These are phyloP conservation scores for Cyrtonyx montezumae DNA, from an alignment of 2,113 vertebrate genomes.

Conservation along the genomic window DNA sequence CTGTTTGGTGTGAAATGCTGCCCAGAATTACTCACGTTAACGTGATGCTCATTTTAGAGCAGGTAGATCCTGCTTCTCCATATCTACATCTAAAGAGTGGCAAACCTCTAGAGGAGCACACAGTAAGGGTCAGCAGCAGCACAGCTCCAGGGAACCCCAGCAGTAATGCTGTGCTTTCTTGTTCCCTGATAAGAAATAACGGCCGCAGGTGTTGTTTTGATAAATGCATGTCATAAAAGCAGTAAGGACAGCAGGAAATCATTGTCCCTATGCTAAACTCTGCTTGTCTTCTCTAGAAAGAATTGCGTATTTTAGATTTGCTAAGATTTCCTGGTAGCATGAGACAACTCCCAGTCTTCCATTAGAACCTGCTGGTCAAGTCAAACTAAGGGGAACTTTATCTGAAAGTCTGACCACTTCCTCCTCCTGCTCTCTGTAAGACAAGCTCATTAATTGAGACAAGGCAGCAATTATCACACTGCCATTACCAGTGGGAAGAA, in stretches of 20 bases:
- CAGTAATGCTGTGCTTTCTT: neutral
- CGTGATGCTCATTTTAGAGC: neutral
- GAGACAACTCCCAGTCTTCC: neutral
- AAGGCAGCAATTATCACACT: neutral
- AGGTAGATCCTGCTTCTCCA: neutral
- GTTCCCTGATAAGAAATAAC: neutral
- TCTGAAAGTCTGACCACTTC: neutral
- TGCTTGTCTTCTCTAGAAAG: neutral
- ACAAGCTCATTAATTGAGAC: neutral
- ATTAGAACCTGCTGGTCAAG: neutral
- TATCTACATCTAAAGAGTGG: rapidly evolving
- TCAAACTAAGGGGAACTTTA: neutral
- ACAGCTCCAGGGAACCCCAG: neutral
- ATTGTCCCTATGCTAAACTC: neutral
- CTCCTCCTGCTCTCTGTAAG: neutral
- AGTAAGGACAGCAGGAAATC: neutral
- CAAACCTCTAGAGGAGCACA: neutral
- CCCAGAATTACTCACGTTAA: neutral
- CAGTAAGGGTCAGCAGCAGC: neutral
- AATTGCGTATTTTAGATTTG: neutral
- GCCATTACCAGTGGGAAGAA: neutral
- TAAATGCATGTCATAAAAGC: neutral
- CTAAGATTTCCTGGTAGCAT: neutral
- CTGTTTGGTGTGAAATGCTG: neutral
- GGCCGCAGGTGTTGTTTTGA: neutral